A percentile compares a stretch with the other conserved stretches of the same genome.
Conservation (phyloP, 1,140 invertebrate genomes). For the Thaumetopoea pityocampa region DNA sequence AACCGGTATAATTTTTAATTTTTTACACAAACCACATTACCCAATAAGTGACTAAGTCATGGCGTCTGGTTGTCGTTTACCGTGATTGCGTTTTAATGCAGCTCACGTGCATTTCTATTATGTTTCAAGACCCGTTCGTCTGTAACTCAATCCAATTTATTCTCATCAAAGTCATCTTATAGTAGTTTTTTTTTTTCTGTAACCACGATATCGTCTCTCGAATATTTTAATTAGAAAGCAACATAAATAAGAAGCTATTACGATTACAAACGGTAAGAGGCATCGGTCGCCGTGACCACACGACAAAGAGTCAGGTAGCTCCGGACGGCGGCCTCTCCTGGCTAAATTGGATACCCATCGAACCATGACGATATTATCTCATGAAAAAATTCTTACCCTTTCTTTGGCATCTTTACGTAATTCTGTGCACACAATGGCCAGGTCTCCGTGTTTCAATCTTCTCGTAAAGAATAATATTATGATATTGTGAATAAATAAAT, state of each 20-base stretch:
- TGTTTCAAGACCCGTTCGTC: slow-evolving; percentile 11
- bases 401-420: slow-evolving; percentile 58
- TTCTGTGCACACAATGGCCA: slow-evolving; percentile 53
- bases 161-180: slow-evolving; percentile 35
- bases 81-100: neutral
- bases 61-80: slow-evolving; percentile 9
- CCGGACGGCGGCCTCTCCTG: slow-evolving; percentile 36
- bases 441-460: slow-evolving; percentile 18
- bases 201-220: slow-evolving; percentile 27
- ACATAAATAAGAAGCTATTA: slow-evolving; percentile 60
- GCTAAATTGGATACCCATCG: slow-evolving; percentile 68
- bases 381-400: slow-evolving; percentile 62
- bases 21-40: slow-evolving; percentile 3
- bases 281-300: slow-evolving; percentile 47
- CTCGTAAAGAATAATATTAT: slow-evolving; percentile 22
- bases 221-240: slow-evolving; percentile 66
- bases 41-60: slow-evolving; percentile 1
- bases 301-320: slow-evolving; percentile 52
- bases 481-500: slow-evolving; percentile 23
- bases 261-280: slow-evolving; percentile 35
- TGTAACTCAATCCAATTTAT: slow-evolving; percentile 47
- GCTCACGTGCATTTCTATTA: slow-evolving; percentile 7
- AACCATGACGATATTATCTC: slow-evolving; percentile 59
- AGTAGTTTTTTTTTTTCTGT: slow-evolving; percentile 35
- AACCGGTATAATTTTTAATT: too few species aligned